phyloP scores from a whole-genome alignment of 1,140 invertebrate genomes.

The Schmidtea mediterranea region DNA sequence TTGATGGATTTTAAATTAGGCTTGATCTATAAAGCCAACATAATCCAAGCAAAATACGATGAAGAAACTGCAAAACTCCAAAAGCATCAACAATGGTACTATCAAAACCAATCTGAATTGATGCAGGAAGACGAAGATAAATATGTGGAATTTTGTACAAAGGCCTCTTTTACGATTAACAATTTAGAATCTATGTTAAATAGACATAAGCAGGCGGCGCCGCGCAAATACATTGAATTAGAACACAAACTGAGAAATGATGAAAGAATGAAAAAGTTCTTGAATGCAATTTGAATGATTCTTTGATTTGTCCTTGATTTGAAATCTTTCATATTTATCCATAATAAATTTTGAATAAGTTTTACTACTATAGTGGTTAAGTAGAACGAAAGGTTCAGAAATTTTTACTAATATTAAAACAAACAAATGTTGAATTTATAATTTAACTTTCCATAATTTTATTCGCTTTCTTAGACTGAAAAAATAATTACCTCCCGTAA shows the following conservation, averaged over 20 bases:
- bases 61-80: conserved; percentile 25
- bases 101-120: conserved; percentile 26
- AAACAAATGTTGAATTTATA: too few relatives aligned
- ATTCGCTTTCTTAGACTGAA: too few relatives aligned
- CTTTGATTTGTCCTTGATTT: too few relatives aligned
- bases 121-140: conserved; percentile 26
- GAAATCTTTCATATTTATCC: too few relatives aligned
- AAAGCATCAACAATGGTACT: conserved; percentile 28
- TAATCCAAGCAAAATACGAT: conserved; percentile 27
- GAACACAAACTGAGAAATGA: conserved; percentile 22
- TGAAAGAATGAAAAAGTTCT: conserved; percentile 19
- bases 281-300: conserved; percentile 8
- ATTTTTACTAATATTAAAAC: too few relatives aligned
- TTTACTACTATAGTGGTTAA: too few relatives aligned
- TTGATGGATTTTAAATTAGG: conserved; percentile 24
- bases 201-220: conserved; percentile 26
- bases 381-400: too few relatives aligned
- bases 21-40: conserved; percentile 26
- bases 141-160: conserved; percentile 25
- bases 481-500: too few relatives aligned
- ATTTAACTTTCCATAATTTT: too few relatives aligned
- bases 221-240: conserved; percentile 23
- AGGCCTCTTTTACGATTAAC: conserved; percentile 27
- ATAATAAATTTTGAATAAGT: too few relatives aligned
- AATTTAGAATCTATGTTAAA: conserved; percentile 23